Evolutionary conservation across 2,888 invertebrate genomes (phyloP).

Genomic region (Sialis fuliginosa): DNA sequence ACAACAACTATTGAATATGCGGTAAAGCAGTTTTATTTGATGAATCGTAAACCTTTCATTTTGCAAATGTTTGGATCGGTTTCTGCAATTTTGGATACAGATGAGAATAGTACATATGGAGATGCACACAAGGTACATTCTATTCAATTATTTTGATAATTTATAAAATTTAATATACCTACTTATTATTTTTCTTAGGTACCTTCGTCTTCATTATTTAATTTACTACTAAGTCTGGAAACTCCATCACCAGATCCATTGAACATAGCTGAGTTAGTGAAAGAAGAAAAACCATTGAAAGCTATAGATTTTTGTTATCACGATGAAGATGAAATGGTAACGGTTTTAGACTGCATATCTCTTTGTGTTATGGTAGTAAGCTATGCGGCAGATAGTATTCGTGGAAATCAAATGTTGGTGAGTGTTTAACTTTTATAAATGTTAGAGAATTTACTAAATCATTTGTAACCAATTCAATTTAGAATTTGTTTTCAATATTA

Average conservation of each 20-base stretch:
- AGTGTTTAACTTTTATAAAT: constrained; percentile 17
- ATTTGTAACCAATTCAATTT: too few relatives aligned
- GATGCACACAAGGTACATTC: constrained; percentile 71
- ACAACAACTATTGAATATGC: constrained; percentile 94
- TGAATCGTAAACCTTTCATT: constrained; percentile 96
- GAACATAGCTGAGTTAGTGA: constrained; percentile 81
- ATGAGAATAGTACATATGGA: constrained; percentile 69
- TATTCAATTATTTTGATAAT: not conserved
- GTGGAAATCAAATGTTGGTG: constrained; percentile 84
- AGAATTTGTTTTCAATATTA: too few relatives aligned
- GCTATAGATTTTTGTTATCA: constrained; percentile 98
- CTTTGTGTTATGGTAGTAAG: constrained; percentile 98
- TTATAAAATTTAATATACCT: not conserved
- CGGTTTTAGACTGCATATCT: constrained; percentile 93
- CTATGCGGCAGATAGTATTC: constrained; percentile 87
- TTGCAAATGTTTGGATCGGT: constrained; percentile 98
- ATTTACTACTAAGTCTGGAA: constrained; percentile 77
- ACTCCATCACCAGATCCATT: constrained; percentile 88
- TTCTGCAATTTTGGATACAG: constrained; percentile 87
- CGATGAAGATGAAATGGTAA: constrained; percentile 94
- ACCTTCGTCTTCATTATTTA: constrained; percentile 81
- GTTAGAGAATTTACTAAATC: not conserved
- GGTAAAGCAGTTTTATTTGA: constrained; percentile 93
- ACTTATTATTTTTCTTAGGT: constrained; percentile 32
- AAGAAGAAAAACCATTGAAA: constrained; percentile 78